A percentile compares a stretch with the other conserved stretches of the same genome.
Conservation (phyloP, 2,888 invertebrate genomes). For the Phyllotreta cruciferae region DNA sequence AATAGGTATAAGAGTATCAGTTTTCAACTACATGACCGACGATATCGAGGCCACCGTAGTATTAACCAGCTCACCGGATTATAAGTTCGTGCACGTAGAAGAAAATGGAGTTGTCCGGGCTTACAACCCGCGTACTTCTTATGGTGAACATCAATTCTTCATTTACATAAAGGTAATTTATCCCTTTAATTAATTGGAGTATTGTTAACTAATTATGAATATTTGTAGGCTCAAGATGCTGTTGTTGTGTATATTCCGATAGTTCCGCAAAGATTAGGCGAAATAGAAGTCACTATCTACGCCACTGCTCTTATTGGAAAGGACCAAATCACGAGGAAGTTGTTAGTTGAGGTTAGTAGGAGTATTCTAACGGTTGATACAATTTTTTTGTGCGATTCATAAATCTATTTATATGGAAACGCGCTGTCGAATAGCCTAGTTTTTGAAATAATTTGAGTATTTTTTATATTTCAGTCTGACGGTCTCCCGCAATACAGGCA, state of each 20-base stretch:
- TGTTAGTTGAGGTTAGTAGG: slow-evolving; percentile 71
- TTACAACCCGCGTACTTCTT: slow-evolving; percentile 89
- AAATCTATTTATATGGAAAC: slow-evolving; percentile 4
- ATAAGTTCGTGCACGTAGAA: slow-evolving; percentile 92
- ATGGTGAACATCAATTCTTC: slow-evolving; percentile 95
- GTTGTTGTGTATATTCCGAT: slow-evolving; percentile 89
- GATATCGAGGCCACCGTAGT: slow-evolving; percentile 87
- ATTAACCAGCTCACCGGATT: slow-evolving; percentile 82
- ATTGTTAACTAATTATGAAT: slow-evolving; percentile 9
- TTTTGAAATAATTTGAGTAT: background rate
- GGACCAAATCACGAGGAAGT: slow-evolving; percentile 70
- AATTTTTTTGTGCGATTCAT: no score
- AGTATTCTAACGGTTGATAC: no score
- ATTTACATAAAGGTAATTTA: slow-evolving; percentile 70
- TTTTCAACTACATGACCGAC: slow-evolving; percentile 92
- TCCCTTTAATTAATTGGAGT: background rate
- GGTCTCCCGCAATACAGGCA: slow-evolving; percentile 92
- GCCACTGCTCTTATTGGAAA: slow-evolving; percentile 78
- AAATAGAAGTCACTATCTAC: slow-evolving; percentile 77
- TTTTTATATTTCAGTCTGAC: slow-evolving; percentile 69
- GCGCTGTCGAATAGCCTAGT: background rate
- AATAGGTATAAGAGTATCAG: slow-evolving; percentile 88
- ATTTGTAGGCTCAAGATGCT: slow-evolving; percentile 72
- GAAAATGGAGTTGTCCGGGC: slow-evolving; percentile 85
- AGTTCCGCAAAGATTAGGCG: slow-evolving; percentile 81